Percentiles rank a stretch among this genome's conserved stretches.
phyloP scores from a whole-genome alignment of 2,797 vertebrate genomes.

The Holocentrus rufus region DNA sequence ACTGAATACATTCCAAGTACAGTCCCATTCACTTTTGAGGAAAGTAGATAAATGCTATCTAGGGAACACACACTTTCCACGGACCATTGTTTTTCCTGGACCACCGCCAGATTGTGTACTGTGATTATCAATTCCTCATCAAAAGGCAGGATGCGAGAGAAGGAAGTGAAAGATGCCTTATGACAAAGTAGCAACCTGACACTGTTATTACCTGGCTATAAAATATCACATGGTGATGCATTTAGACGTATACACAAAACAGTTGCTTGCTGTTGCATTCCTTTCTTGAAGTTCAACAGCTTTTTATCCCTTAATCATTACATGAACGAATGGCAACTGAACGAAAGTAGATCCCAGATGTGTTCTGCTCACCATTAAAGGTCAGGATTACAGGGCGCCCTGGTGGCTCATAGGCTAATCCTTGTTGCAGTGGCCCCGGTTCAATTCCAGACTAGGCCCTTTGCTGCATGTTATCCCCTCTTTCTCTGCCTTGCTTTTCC shows the following conservation, averaged over 20 bases:
- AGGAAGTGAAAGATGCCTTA: constrained; percentile 36
- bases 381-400: not conserved
- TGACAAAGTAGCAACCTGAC: constrained; percentile 26
- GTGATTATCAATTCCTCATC: constrained; percentile 67
- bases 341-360: not conserved
- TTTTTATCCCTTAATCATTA: not conserved
- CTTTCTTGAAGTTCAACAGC: not conserved
- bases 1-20: constrained; percentile 19
- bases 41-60: constrained; percentile 67
- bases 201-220: constrained; percentile 23
- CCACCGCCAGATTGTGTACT: constrained; percentile 54
- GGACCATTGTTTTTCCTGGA: constrained; percentile 68
- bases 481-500: too few species aligned
- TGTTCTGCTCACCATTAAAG: not conserved
- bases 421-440: too few species aligned
- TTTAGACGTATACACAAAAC: constrained; percentile 4
- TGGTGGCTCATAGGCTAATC: too few species aligned
- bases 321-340: not conserved
- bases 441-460: too few species aligned
- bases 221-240: constrained; percentile 20
- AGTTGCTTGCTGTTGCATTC: not conserved
- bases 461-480: too few species aligned
- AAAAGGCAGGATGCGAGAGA: constrained; percentile 66
- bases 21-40: constrained; percentile 37
- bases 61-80: constrained; percentile 60